Percentiles rank a stretch among this genome's conserved stretches.
Evolutionary conservation across 1,140 invertebrate genomes (phyloP).

Genomic region (Anoplophora glabripennis): DNA sequence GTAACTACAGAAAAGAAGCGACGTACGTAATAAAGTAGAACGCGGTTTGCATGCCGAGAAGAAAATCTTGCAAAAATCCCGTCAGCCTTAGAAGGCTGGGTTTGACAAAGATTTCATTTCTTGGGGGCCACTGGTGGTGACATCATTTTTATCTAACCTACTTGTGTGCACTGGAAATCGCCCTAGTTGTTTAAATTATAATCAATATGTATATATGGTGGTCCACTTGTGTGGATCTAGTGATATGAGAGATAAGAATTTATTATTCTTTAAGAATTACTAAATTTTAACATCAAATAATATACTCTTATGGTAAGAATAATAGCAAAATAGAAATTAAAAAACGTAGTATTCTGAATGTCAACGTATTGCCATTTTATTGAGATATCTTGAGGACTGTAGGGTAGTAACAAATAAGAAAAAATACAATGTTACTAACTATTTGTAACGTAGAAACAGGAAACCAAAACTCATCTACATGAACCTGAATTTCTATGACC

Average conservation of each 20-base stretch:
- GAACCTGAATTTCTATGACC: no score
- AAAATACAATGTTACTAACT: no score
- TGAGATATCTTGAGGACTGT: no score
- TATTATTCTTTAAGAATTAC: neutral
- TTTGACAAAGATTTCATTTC: neutral
- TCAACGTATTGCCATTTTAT: no score
- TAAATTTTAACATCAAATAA: no score
- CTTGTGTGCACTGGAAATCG: neutral
- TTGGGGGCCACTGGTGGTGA: neutral
- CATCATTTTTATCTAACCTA: neutral
- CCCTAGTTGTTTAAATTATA: neutral
- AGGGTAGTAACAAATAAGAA: no score
- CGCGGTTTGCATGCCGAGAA: neutral
- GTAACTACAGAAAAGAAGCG: constrained; percentile 1
- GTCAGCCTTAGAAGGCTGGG: constrained; percentile 3
- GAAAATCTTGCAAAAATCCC: constrained; percentile 1
- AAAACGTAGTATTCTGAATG: no score
- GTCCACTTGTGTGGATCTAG: neutral
- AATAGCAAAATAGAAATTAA: no score
- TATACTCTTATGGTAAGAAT: no score
- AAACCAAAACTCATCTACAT: no score
- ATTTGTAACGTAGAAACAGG: no score
- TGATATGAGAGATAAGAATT: neutral
- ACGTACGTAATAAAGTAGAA: neutral
- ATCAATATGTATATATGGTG: neutral